These are phyloP conservation scores for Galeopterus variegatus DNA, from an alignment of 2,113 vertebrate species.

Conservation along the genomic window DNA sequence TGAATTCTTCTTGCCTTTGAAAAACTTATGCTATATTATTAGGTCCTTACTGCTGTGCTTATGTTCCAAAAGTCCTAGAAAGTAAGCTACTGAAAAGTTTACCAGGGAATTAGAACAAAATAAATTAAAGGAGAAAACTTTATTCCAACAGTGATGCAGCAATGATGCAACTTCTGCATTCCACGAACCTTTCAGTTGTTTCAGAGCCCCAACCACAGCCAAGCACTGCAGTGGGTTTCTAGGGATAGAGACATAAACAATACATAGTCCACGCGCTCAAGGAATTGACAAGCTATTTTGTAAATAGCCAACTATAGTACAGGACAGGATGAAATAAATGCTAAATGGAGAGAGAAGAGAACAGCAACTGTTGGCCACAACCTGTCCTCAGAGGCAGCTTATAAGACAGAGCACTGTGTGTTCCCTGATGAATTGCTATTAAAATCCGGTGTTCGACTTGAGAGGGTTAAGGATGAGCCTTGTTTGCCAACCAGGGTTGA, in stretches of 20 bases:
- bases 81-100: conserved; percentile 33
- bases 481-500: not conserved
- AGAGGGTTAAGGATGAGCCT: conserved; percentile 70
- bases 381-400: conserved; percentile 54
- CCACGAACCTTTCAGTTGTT: not conserved
- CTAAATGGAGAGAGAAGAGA: conserved; percentile 8
- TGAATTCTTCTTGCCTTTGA: conserved; percentile 2
- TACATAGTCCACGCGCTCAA: not conserved
- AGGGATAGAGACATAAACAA: not conserved
- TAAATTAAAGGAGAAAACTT: not conserved
- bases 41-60: not conserved
- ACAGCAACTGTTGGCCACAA: conserved; percentile 15
- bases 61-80: not conserved
- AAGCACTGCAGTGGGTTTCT: not conserved
- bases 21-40: not conserved
- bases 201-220: not conserved
- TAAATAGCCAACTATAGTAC: not conserved
- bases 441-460: not conserved
- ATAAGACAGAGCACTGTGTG: conserved; percentile 12
- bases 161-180: not conserved
- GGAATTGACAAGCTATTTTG: not conserved
- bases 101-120: not conserved
- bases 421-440: conserved; percentile 44
- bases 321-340: conserved; percentile 33
- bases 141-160: not conserved